Percentiles rank a stretch among this genome's conserved stretches.
Conservation (phyloP, 2,888 invertebrate genomes). For the Cylloceria caligata region DNA sequence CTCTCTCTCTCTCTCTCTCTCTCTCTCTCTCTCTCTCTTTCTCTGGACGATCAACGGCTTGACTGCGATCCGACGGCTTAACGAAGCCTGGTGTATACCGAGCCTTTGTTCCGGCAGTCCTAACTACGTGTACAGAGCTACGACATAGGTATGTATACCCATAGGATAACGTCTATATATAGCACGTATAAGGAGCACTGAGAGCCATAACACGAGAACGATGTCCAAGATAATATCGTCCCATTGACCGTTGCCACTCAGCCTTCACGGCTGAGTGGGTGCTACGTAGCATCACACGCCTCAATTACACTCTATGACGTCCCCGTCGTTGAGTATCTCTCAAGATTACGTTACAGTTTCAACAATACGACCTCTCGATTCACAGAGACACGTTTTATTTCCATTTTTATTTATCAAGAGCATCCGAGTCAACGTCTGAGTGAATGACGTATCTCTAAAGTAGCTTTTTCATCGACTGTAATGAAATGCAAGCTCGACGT, state of each 20-base stretch:
- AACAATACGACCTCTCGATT: conserved; percentile 9
- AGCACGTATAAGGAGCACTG: conserved; percentile 67
- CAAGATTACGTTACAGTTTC: conserved; percentile 62
- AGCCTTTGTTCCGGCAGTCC: conserved; percentile 30
- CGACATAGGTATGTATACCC: conserved; percentile 4
- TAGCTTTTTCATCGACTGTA: conserved; percentile 19
- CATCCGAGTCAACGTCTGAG: not conserved
- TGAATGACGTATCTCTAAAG: conserved; percentile 20
- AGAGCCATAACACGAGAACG: conserved; percentile 70
- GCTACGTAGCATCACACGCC: conserved; percentile 33
- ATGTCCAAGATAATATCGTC: conserved; percentile 65
- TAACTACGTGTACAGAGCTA: conserved; percentile 9
- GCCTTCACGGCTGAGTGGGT: conserved; percentile 41
- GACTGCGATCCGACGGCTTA: conserved; percentile 65
- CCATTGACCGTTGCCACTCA: conserved; percentile 47
- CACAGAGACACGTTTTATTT: conserved; percentile 26
- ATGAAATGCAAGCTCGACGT: conserved; percentile 18
- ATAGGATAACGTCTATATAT: conserved; percentile 7
- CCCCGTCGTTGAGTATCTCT: conserved; percentile 40
- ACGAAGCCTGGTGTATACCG: conserved; percentile 66
- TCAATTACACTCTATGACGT: conserved; percentile 64
- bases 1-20: no score
- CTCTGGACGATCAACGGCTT: conserved; percentile 60
- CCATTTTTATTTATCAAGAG: conserved; percentile 21
- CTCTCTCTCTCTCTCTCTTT: no score